Evolutionary conservation across 2,797 vertebrate species (phyloP), one percentile per base, ranked within the genome.

Genomic region (Hippoglossus hippoglossus): DNA sequence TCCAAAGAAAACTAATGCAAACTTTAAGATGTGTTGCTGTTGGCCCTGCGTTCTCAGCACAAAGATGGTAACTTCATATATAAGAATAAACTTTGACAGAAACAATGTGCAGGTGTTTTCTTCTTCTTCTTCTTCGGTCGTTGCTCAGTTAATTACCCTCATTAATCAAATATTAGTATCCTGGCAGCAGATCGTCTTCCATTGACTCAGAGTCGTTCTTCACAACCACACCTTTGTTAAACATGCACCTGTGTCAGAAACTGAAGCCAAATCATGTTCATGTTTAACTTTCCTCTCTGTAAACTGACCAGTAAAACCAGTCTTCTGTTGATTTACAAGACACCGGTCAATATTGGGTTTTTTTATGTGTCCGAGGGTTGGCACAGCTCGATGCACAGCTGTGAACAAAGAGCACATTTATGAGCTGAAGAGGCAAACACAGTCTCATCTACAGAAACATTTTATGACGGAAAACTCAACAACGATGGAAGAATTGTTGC

Each of bases 221-320:
- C n/a, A 21, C n/a, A 51, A 12, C 36, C 63, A 19, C 70, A 28
- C 63, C 64, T 57, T 44, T n/a, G 28, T 46, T 9, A n/a, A 49
- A 49, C 47, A 18, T 47, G 2, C 3, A 19, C 24, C 12, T 63
- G 70, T 41, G 70, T 41, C 71, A 77, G 13, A 60, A 52, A n/a
- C n/a, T 15, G 18, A 49, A 22, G 66, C 19, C 64, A 69, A 24
- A 62, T n/a, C 7, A 47, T 5, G 34, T 73, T 41, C 51, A 10
- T 34, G n/a, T 63, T 66, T 52, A 63, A 39, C 24, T 52, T 13
- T 57, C n/a, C 22, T 3, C 8, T 3, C 2, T 16, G 55, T 28
- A 50, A 67, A 60, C 63, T 36, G 64, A 68, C 68, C 36, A 57
- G 69, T 36, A 76, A 44, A 62, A 25, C 52, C 70, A 5, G 59